A percentile compares a stretch with the other conserved stretches of the same genome.
These are phyloP conservation scores for Sebastiscus tertius DNA, from an alignment of 2,797 vertebrate species.

Conservation along the genomic window DNA sequence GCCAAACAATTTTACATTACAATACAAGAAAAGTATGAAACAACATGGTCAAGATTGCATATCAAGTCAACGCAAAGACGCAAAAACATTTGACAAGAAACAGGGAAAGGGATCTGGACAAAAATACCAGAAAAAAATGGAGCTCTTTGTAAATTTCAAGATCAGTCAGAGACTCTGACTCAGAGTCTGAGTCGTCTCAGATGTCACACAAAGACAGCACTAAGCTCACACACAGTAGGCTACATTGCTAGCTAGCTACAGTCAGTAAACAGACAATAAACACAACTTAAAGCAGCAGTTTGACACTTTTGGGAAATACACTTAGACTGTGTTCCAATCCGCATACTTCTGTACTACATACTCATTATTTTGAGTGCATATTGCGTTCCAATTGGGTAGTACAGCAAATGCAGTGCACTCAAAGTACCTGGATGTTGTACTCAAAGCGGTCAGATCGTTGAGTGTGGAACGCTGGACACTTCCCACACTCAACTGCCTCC, in stretches of 20 bases:
- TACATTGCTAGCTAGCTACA: background rate
- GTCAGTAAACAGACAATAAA: background rate
- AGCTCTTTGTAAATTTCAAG: background rate
- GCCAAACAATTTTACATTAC: too few species aligned
- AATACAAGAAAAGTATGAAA: background rate
- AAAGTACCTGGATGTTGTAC: too few species aligned
- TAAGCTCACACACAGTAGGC: background rate
- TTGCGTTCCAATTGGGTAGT: too few species aligned
- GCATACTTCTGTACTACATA: too few species aligned
- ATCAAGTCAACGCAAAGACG: background rate
- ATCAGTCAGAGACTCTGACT: background rate
- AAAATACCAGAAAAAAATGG: background rate
- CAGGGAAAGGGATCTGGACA: background rate
- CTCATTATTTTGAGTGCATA: too few species aligned
- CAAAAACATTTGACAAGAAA: background rate
- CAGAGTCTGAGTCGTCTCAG: background rate
- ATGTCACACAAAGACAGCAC: background rate
- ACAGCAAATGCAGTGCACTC: too few species aligned
- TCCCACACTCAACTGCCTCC: too few species aligned
- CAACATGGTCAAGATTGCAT: background rate
- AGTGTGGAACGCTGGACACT: too few species aligned
- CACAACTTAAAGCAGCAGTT: background rate
- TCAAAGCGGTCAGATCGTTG: too few species aligned
- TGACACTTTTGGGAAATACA: too few species aligned
- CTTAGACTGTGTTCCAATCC: too few species aligned